phyloP scores from a whole-genome alignment of 1,140 invertebrate species.

The Rhopalosiphum maidis region DNA sequence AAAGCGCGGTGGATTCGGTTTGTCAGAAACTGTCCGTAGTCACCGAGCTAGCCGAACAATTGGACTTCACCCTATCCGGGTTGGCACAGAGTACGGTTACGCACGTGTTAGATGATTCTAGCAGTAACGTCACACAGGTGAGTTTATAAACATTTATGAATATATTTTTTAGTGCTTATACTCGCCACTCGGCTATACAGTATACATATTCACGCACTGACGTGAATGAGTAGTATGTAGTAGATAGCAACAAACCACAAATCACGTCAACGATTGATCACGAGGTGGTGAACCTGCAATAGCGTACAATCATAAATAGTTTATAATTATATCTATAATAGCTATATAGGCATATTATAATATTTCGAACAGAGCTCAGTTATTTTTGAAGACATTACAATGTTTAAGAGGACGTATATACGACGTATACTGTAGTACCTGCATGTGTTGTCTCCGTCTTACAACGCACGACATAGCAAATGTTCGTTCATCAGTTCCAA shows the following conservation, averaged over 20 bases:
- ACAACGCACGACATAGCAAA: no score
- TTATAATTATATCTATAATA: no score
- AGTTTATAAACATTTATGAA: neutral
- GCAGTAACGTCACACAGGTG: slow-evolving; percentile 31
- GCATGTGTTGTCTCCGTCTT: no score
- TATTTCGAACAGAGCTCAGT: no score
- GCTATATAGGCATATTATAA: no score
- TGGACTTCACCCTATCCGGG: slow-evolving; percentile 68
- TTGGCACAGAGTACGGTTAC: slow-evolving; percentile 55
- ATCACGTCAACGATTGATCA: neutral
- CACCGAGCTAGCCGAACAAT: slow-evolving; percentile 71
- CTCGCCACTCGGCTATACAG: no score
- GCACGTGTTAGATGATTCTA: neutral
- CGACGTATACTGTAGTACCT: no score
- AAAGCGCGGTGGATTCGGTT: slow-evolving; percentile 72
- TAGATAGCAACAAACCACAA: neutral
- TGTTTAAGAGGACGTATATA: no score
- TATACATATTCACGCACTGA: neutral
- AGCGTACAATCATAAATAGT: no score
- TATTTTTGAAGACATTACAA: no score
- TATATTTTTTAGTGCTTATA: neutral
- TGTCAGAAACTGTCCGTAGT: slow-evolving; percentile 71
- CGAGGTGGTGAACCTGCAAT: neutral
- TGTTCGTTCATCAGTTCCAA: no score
- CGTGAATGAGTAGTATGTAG: neutral